Percentiles rank a stretch among this genome's conserved stretches.
phyloP scores from a whole-genome alignment of 2,888 invertebrate genomes.

The Quadroppia sp. region DNA sequence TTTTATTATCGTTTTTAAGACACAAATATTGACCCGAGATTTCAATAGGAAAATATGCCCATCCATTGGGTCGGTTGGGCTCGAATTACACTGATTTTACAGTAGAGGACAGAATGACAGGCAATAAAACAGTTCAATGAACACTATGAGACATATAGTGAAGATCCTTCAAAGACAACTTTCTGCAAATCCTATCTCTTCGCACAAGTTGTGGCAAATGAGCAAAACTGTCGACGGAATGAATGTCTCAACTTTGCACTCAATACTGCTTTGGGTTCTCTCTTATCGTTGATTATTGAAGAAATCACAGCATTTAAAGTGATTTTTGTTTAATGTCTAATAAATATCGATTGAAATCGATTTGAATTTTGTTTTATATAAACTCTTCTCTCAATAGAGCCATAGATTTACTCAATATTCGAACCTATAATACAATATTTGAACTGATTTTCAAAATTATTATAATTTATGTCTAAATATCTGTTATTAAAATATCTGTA shows the following conservation, averaged over 20 bases:
- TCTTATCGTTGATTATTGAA: neutral
- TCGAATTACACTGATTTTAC: slow-evolving; percentile 26
- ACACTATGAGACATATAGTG: slow-evolving; percentile 28
- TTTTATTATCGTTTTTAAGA: slow-evolving; percentile 13
- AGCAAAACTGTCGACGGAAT: neutral
- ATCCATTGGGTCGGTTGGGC: slow-evolving; percentile 12
- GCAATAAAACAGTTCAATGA: slow-evolving; percentile 34
- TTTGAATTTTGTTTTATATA: no score
- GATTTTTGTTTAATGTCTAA: no score
- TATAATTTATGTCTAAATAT: no score
- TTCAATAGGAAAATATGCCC: slow-evolving; percentile 4
- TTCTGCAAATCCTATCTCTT: neutral
- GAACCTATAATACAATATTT: no score
- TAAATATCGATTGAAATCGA: no score
- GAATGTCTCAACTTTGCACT: neutral
- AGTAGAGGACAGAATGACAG: no score
- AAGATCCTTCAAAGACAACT: neutral
- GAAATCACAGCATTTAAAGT: neutral
- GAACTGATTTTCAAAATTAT: no score
- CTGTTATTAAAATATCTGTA: no score
- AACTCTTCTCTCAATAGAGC: no score
- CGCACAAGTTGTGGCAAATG: no score
- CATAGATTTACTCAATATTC: no score
- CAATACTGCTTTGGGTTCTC: neutral
- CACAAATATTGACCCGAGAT: slow-evolving; percentile 12